Base-by-base conservation (phyloP, 2,888 invertebrate genomes). In the Chloromyia formosa region DNA sequence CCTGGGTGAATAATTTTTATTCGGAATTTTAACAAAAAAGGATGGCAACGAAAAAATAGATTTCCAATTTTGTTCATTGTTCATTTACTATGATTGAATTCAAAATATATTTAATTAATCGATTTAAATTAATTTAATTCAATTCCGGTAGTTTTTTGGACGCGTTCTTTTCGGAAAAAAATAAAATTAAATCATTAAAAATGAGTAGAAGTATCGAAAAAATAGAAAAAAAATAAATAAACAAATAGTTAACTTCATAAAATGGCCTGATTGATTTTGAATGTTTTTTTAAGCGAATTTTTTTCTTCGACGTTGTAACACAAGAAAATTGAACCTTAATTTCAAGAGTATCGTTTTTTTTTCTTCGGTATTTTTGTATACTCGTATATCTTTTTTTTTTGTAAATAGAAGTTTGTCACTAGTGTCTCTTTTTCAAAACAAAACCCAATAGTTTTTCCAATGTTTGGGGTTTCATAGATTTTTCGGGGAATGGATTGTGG, bases 401-500 rank as follows among this genome's bases (percentile, higher is more conserved):
- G 27, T 42, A 69, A 66, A 56, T 66, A 66, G 66, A 49, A 66
- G 66, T 72, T 49, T 83, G 85, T 85, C 85, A 85, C 85, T 85
- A 84, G 85, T 85, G 85, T 85, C 86, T 85, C 86, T 84, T 83
- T 85, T 68, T 76, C 45, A 49, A 49, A 49, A 49, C 66, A 73
- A 73, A 64, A 74, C 75, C 75, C 76, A 77, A 75, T 77, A 73
- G 35, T 4, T 49, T 45, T 42, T 75, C 74, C 75, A 74, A 75
- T 75, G 56, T 75, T 40, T 35, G 22, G 54, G 69, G 54, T n/a
- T n/a, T 35, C 3, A 35, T 35, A 7, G 27, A 7, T 35, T 35
- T 35, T 35, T 35, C 27, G n/a, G 54, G 54, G 54, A 7, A 18
- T n/a, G 54, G 45, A 1, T 14, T 14, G 54, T 54, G n/a, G n/a